Conservation (phyloP, 1,140 invertebrate species). For the Zaprionus davidi region DNA sequence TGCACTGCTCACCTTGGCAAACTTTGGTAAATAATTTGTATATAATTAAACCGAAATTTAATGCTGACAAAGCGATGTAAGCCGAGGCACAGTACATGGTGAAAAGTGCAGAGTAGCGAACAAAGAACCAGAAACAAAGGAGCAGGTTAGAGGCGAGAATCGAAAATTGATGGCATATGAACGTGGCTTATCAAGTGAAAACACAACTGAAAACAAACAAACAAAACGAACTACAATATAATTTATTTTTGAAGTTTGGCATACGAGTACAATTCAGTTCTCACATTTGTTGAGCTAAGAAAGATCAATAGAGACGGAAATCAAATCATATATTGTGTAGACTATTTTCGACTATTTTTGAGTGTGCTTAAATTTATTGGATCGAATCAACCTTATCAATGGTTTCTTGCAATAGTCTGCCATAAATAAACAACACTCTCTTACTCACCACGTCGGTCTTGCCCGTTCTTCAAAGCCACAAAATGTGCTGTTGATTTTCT, state of each 20-base stretch:
- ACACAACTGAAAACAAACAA: no score
- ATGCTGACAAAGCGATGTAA: slow-evolving; percentile 37
- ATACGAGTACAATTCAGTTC: no score
- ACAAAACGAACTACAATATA: no score
- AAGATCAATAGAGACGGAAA: no score
- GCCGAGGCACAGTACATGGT: background rate
- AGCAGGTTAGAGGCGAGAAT: background rate
- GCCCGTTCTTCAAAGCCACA: background rate
- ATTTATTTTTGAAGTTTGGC: no score
- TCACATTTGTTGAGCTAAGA: no score
- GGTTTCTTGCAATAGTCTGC: background rate
- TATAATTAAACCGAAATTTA: slow-evolving; percentile 51
- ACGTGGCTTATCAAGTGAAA: background rate
- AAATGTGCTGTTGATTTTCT: slow-evolving; percentile 19
- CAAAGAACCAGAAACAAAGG: background rate
- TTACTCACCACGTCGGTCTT: background rate
- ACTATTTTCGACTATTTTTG: background rate
- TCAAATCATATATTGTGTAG: background rate
- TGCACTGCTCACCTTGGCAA: slow-evolving; percentile 13
- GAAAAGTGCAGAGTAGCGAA: background rate
- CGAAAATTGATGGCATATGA: background rate
- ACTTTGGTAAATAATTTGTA: slow-evolving; percentile 48
- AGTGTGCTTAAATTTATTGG: background rate
- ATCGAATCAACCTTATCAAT: background rate
- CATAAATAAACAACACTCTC: background rate